These are phyloP conservation scores for Aptenodytes patagonicus DNA, from an alignment of 2,113 vertebrate genomes.

Conservation along the genomic window DNA sequence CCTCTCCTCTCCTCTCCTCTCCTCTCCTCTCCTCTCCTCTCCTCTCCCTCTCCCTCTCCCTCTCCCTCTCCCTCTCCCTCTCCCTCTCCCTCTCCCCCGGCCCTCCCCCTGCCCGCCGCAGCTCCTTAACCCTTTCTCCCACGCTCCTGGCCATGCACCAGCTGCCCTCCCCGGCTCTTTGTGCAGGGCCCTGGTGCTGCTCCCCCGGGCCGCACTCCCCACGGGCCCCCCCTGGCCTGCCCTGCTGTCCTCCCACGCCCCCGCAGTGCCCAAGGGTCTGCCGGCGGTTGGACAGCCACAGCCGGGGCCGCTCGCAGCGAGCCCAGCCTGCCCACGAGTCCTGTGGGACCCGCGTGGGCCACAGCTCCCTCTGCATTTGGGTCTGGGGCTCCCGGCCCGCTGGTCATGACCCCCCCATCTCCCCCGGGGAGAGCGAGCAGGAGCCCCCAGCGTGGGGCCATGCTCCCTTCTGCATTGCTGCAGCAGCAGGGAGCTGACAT, in stretches of 20 bases:
- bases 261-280: background rate
- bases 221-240: too few species aligned
- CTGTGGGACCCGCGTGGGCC: background rate
- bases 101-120: too few species aligned
- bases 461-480: background rate
- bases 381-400: background rate
- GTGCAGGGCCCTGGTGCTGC: background rate
- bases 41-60: too few species aligned
- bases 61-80: too few species aligned
- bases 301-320: background rate
- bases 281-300: background rate
- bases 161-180: background rate
- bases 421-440: background rate
- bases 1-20: too few species aligned
- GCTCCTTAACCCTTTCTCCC: conserved; percentile 48
- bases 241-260: background rate
- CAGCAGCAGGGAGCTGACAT: background rate
- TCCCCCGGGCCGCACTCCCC: background rate
- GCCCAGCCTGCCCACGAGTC: background rate
- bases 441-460: background rate
- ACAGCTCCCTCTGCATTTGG: background rate
- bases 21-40: too few species aligned
- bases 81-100: conserved; percentile 18
- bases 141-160: background rate
- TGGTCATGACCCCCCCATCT: background rate